Evolutionary conservation across 2,797 vertebrate species (phyloP), one percentile per base, ranked within the genome.

Genomic region (Ambastaia sidthimunki): DNA sequence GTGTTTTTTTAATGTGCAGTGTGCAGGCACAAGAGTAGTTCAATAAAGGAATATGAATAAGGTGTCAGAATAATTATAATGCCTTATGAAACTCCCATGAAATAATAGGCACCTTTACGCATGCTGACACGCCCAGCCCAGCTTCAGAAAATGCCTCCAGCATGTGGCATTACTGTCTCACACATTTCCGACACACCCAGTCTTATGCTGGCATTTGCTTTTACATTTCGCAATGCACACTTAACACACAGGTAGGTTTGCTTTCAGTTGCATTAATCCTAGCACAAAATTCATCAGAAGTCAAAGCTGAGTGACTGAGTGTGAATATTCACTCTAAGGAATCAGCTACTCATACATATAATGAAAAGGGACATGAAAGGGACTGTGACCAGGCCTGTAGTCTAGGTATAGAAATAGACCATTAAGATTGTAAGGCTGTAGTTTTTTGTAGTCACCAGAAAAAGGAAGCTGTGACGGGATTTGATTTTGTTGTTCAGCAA

Each of bases 321-420:
- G 57, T 78, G 47, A 79, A 71, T 71, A 71, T 79, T 78, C 69
- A 78, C 63, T 68, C 28, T 76, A 9, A 50, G 19, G 41, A 18
- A 70, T 71, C 54, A 65, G 47, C 59, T 57, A 63, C 68, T 54
- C 67, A 54, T 48, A 52, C 28, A 63, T 13, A 18, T n/a, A 62
- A 69, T 41, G 19, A 28, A 63, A 41, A 18, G 10, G 59, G 47
- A 54, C 52, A 54, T 10, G 28, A 28, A 28, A 2, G 28, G n/a
- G 18, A 41, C 6, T 44, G 3, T 55, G 25, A 52, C 3, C 11
- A n/a, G 21, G 6, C 21, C 18, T 68, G 25, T 65, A 37, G 31
- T 19, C 31, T 18, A 65, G 31, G 31, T 62, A 15, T 62, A 15
- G 25, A 13, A 54, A 31, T 62, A 48, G 3, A 48, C 11, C 34